Evolutionary conservation across 2,113 vertebrate genomes (phyloP), one percentile per base, ranked within the genome.

Genomic region (Gorilla gorilla): DNA sequence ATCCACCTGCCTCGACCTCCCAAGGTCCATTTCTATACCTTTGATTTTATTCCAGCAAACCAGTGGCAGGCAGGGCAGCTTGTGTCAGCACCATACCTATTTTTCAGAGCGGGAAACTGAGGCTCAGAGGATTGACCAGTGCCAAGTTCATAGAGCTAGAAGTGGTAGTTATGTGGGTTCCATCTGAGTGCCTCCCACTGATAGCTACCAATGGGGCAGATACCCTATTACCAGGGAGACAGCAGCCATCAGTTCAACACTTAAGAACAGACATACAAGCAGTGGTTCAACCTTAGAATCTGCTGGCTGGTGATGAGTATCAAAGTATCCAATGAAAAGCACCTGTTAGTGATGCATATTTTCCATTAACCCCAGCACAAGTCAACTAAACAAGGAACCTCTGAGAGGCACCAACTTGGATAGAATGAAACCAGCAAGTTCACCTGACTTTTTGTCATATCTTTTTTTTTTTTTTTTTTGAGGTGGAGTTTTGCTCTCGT

Each of bases 61-160:
- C 17, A n/a, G n/a, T 0, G 25, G n/a, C 14, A 68, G 57, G 57
- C 68, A 76, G 64, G 22, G 22, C 1, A 4, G 66, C 22, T 8
- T 59, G 25, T 0, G 0, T 35, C 57, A 72, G 59, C 52, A 23
- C 10, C 20, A 4, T 7, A 25, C 13, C 13, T 35, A 17, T 57
- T 48, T 84, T 96, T 38, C 40, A 61, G 90, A 72, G 90, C 35
- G 12, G 55, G 78, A 97, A 75, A 89, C 23, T 5, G 52, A 89
- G 72, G 14, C 13, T 45, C 38, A 12, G 89, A 80, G 70, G 50
- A 30, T 35, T 57, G 22, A 16, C 20, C 40, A 48, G 45, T 2
- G 17, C 10, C 25, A 48, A 75, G 52, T 66, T 79, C 40, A 38
- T 13, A 2, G 1, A 68, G 66, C 57, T 81, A 35, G 14, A 40